These are phyloP conservation scores for Eurystomus gularis DNA, from an alignment of 2,113 vertebrate species.

Conservation along the genomic window DNA sequence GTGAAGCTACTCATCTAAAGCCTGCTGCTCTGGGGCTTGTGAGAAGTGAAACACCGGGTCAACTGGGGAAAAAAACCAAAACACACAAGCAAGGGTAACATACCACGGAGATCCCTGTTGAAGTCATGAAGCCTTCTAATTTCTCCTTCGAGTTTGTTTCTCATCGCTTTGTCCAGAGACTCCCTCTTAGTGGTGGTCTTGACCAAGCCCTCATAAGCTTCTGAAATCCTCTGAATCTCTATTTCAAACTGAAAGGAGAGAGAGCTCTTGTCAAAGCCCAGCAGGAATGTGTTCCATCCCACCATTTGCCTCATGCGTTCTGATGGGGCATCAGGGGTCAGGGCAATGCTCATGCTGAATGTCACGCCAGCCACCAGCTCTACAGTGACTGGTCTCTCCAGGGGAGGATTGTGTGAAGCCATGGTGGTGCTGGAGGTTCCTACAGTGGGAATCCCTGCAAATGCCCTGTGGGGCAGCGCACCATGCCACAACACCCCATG, in stretches of 20 bases:
- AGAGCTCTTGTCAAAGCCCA: background rate
- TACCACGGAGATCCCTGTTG: constrained; percentile 87
- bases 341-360: background rate
- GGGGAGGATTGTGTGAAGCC: background rate
- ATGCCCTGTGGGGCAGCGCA: background rate
- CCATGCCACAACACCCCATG: background rate
- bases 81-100: background rate
- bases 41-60: background rate
- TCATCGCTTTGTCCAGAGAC: constrained; percentile 84
- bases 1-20: background rate
- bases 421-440: background rate
- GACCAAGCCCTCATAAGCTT: constrained; percentile 85
- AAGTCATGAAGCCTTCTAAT: constrained; percentile 87
- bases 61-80: background rate
- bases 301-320: background rate
- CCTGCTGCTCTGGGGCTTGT: background rate
- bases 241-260: constrained; percentile 80
- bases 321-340: accelerated
- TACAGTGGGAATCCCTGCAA: background rate
- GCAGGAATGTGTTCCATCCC: background rate
- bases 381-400: background rate
- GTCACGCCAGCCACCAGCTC: background rate
- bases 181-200: constrained; percentile 87
- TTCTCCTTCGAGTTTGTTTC: constrained; percentile 85
- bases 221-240: constrained; percentile 85